phyloP scores from a whole-genome alignment of 2,797 vertebrate genomes.

The Micropoecilia bifurca region DNA sequence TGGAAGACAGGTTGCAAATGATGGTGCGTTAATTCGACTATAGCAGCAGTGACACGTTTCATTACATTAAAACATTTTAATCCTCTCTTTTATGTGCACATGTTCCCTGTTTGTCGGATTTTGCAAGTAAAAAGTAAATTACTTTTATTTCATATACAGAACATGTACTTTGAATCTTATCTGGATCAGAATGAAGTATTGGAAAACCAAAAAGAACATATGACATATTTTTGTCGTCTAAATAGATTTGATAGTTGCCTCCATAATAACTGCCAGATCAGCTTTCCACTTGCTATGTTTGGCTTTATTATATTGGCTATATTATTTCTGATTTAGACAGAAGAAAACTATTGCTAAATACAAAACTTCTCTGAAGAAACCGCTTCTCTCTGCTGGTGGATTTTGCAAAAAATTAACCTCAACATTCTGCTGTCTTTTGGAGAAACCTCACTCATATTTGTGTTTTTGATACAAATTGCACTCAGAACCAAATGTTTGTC shows the following conservation, averaged over 20 bases:
- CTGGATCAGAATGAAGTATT: not conserved
- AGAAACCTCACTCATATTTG: not conserved
- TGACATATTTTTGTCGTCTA: not conserved
- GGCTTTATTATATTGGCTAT: not conserved
- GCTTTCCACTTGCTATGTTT: not conserved
- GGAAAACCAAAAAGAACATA: not conserved
- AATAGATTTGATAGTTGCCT: not conserved
- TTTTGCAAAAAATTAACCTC: not conserved
- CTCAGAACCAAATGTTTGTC: not conserved
- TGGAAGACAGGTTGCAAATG: constrained; percentile 45
- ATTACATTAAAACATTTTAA: constrained; percentile 47
- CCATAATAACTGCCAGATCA: not conserved
- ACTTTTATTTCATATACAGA: not conserved
- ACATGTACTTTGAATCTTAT: not conserved
- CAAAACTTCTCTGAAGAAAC: not conserved
- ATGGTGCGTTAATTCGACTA: constrained; percentile 37
- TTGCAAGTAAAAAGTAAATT: not conserved
- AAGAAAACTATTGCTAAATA: not conserved
- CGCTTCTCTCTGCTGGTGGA: not conserved
- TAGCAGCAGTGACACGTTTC: constrained; percentile 46
- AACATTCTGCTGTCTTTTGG: not conserved
- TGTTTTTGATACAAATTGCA: not conserved
- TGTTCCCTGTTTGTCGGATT: constrained; percentile 22
- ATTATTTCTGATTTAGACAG: not conserved
- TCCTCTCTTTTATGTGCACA: constrained; percentile 49